A percentile compares a stretch with the other conserved stretches of the same genome.
These are phyloP conservation scores for Hemiprocne comata DNA, from an alignment of 2,113 vertebrate genomes.

Conservation along the genomic window DNA sequence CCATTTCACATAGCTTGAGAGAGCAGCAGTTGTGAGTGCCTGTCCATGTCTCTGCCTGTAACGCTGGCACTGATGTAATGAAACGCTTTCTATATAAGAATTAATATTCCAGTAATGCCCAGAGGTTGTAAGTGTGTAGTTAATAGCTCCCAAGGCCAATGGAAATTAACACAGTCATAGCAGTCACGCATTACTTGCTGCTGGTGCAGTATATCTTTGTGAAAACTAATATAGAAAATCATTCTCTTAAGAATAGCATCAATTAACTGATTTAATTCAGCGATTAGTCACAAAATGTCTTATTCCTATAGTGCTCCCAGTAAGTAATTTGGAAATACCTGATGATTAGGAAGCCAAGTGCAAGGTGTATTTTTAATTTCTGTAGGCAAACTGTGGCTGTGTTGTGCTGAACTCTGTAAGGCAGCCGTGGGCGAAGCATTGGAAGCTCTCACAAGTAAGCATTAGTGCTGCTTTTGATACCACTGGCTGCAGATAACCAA, in stretches of 20 bases:
- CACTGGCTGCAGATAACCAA: background rate
- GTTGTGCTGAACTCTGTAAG: constrained; percentile 2
- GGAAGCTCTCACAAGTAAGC: background rate
- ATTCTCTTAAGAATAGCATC: constrained; percentile 72
- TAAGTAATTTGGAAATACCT: constrained; percentile 62
- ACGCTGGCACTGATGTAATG: background rate
- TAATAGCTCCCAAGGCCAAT: constrained; percentile 69
- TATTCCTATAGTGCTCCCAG: constrained; percentile 37
- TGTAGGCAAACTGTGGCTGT: background rate
- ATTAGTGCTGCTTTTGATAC: background rate
- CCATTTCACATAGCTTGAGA: background rate
- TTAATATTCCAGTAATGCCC: constrained; percentile 66
- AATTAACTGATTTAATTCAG: constrained; percentile 69
- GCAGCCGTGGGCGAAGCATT: background rate
- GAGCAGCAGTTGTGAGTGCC: background rate
- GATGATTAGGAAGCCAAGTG: constrained; percentile 33
- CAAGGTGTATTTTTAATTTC: constrained; percentile 16
- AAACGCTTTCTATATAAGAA: constrained; percentile 39
- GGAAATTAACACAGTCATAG: constrained; percentile 58
- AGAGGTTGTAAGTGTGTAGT: constrained; percentile 63
- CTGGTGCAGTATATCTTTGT: constrained; percentile 63
- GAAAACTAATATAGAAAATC: constrained; percentile 67
- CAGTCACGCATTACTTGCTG: constrained; percentile 61
- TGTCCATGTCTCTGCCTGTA: background rate
- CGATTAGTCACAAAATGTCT: constrained; percentile 66